Percentiles rank a stretch among this genome's conserved stretches.
phyloP scores from a whole-genome alignment of 2,113 vertebrate genomes.

The Epinephelus moara region DNA sequence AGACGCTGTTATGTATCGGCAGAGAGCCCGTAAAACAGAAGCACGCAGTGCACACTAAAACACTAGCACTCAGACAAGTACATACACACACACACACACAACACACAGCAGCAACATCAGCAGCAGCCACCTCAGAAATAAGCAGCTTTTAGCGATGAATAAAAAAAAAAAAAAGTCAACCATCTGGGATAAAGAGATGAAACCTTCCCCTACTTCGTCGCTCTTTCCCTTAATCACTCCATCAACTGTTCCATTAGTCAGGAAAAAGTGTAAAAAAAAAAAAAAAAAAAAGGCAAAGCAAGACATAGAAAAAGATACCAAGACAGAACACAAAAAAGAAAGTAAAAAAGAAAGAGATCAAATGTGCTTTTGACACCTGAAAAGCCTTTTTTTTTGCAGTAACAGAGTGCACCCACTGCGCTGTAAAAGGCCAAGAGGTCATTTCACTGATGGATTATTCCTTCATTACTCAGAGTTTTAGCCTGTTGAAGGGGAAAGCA shows the following conservation, averaged over 20 bases:
- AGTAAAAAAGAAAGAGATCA: background rate
- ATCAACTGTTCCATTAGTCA: constrained; percentile 40
- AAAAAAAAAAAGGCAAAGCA: background rate
- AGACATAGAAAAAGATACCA: background rate
- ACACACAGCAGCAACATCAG: constrained; percentile 47
- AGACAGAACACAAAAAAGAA: background rate
- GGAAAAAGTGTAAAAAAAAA: background rate
- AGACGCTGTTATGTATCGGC: constrained; percentile 51
- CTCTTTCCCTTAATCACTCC: constrained; percentile 45
- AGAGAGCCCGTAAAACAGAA: constrained; percentile 57
- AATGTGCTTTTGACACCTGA: background rate
- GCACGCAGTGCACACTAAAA: constrained; percentile 38
- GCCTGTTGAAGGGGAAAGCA: background rate
- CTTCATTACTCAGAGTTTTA: constrained; percentile 4
- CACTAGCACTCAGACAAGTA: constrained; percentile 25
- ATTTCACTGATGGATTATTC: constrained; percentile 14
- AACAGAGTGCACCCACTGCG: background rate
- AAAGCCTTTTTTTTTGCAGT: background rate
- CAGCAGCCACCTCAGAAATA: constrained; percentile 56
- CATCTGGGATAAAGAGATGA: constrained; percentile 69
- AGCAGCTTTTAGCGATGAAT: constrained; percentile 68
- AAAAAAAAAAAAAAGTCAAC: constrained; percentile 34
- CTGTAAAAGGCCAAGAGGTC: constrained; percentile 26
- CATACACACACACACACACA: background rate
- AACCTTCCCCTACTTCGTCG: constrained; percentile 37